A percentile compares a stretch with the other conserved stretches of the same genome.
These are phyloP conservation scores for Diarsia mendica DNA, from an alignment of 2,888 invertebrate species.

Conservation along the genomic window DNA sequence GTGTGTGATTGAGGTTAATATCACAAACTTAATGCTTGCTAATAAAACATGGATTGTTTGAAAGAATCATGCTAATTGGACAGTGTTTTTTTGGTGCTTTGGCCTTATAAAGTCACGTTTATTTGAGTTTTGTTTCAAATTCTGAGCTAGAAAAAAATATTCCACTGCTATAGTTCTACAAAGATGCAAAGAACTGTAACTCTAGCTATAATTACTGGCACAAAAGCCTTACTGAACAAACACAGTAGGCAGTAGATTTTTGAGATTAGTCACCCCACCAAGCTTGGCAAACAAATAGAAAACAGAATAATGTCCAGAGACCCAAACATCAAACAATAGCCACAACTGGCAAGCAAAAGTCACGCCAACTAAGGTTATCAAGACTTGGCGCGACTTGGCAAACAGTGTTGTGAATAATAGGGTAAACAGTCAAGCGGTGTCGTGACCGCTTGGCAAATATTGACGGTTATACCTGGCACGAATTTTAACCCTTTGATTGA, in stretches of 20 bases:
- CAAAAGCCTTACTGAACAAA: constrained; percentile 35
- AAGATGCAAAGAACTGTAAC: neutral
- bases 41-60: constrained; percentile 60
- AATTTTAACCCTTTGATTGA: constrained; percentile 87
- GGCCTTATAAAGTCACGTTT: constrained; percentile 14
- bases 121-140: constrained; percentile 4
- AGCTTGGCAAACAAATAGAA: constrained; percentile 61
- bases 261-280: constrained; percentile 62
- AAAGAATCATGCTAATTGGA: constrained; percentile 47
- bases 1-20: constrained; percentile 71
- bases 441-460: constrained; percentile 83
- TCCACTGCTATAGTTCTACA: neutral
- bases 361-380: constrained; percentile 80
- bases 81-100: constrained; percentile 31
- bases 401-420: constrained; percentile 87
- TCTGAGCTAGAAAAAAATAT: too few species aligned
- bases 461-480: constrained; percentile 80
- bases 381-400: constrained; percentile 75
- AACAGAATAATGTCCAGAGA: constrained; percentile 67
- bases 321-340: constrained; percentile 77
- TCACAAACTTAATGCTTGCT: constrained; percentile 60
- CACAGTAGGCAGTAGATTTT: constrained; percentile 56
- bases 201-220: neutral
- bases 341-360: constrained; percentile 75
- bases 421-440: constrained; percentile 86